phyloP scores from a whole-genome alignment of 2,888 invertebrate genomes.

The Tetragonisca angustula region DNA sequence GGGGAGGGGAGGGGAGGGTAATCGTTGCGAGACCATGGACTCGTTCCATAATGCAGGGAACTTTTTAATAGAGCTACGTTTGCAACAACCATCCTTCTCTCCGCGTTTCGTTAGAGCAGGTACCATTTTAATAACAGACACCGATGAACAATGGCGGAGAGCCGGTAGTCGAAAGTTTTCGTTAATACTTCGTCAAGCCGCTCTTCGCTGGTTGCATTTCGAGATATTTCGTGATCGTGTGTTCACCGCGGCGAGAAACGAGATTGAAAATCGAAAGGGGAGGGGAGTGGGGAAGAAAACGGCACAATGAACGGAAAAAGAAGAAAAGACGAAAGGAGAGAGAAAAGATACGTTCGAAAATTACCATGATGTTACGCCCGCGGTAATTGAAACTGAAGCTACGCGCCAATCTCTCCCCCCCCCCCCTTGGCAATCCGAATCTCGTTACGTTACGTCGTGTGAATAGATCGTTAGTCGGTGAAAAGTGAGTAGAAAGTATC shows the following conservation, averaged over 20 bases:
- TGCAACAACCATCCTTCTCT: constrained; percentile 7
- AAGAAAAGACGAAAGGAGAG: no score
- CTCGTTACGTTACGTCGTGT: background rate
- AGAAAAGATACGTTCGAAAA: background rate
- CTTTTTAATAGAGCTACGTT: constrained; percentile 4
- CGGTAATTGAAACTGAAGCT: background rate
- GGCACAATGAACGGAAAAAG: no score
- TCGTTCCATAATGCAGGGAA: constrained; percentile 26
- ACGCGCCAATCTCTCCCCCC: no score
- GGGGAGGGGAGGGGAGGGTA: background rate
- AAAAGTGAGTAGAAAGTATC: background rate
- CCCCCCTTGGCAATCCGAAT: background rate
- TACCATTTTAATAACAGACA: constrained; percentile 6
- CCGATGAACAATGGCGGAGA: background rate
- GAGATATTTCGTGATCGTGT: no score
- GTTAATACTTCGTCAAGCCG: background rate
- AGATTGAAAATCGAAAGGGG: background rate
- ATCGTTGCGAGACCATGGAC: constrained; percentile 28
- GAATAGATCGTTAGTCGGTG: constrained; percentile 8
- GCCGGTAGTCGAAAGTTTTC: background rate
- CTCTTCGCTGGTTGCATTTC: no score
- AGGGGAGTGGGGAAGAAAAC: background rate
- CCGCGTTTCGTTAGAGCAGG: background rate
- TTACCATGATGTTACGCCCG: background rate
- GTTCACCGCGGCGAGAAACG: no score